Conservation (phyloP, 2,888 invertebrate species). For the Phaonia tiefii region DNA sequence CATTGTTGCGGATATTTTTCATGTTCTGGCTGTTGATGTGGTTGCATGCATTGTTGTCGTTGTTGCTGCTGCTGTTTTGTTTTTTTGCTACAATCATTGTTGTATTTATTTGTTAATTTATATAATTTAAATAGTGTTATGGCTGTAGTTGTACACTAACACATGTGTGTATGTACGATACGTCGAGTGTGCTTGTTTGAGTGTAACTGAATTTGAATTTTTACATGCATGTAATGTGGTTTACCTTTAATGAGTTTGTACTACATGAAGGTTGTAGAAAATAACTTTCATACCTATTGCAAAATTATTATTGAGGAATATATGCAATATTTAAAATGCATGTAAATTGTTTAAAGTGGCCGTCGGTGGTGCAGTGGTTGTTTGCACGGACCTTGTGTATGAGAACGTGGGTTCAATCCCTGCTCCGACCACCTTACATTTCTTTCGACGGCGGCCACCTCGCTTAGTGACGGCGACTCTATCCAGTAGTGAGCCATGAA, state of each 20-base stretch:
- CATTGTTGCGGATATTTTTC: constrained; percentile 11
- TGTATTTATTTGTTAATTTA: constrained; percentile 64
- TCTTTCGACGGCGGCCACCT: too few relatives aligned
- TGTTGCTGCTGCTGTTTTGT: constrained; percentile 14
- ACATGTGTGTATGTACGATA: neutral
- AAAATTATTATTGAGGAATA: too few relatives aligned
- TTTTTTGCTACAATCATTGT: constrained; percentile 7
- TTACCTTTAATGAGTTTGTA: constrained; percentile 65
- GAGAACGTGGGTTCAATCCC: too few relatives aligned
- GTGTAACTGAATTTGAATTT: constrained; percentile 42
- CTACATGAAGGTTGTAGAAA: constrained; percentile 57
- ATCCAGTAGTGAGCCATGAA: too few relatives aligned
- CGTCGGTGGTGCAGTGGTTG: too few relatives aligned
- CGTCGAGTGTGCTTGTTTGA: constrained; percentile 20
- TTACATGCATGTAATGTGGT: constrained; percentile 63
- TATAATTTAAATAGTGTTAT: constrained; percentile 55
- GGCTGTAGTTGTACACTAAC: neutral
- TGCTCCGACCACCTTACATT: too few relatives aligned
- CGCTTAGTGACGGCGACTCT: too few relatives aligned
- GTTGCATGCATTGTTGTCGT: neutral
- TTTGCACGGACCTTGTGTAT: too few relatives aligned
- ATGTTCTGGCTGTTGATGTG: constrained; percentile 4
- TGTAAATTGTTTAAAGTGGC: constrained; percentile 48
- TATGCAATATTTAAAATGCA: constrained; percentile 45
- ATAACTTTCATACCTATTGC: too few relatives aligned